Base-by-base conservation (phyloP, 2,888 invertebrate species). In the Linnaemya tessellans region DNA sequence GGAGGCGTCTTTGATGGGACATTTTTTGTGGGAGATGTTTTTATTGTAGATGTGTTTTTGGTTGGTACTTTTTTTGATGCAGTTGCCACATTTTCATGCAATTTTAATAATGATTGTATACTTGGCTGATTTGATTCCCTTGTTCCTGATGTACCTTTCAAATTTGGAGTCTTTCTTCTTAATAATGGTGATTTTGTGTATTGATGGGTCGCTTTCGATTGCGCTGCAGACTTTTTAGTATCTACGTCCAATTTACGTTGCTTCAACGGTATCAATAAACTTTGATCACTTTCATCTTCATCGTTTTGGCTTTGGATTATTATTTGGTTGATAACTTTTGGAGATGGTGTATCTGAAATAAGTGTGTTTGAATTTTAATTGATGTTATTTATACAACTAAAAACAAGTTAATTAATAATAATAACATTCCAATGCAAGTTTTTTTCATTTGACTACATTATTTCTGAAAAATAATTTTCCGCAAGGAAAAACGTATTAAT, bases 81-180 rank as follows among this genome's bases (percentile, higher is more conserved):
- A 10, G 71, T 5, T 13, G 20, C 73, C 3, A 82, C 78, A n/a
- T 58, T 73, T 82, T 83, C 84, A 9, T 86, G 80, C 18, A 87
- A 13, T 74, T 84, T 86, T 30, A 87, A 78, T n/a, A 87, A 70
- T 13, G 84, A 80, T 30, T 67, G 30, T 46, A 84, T 87, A 18
- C 64, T 54, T 15, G 86, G 64, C 22, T 43, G 43, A 30, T 87
- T 87, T 25, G 77, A 67, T 1, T 65, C 70, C 25, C 41, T 62
- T 35, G 35, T 15, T 43, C 9, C 25, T 11, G 43, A 3, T 20
- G 70, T 20, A 5, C 11, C 68, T 62, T 9, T 60, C 70, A 25
- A 38, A 71, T 38, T 64, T 46, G 83, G 15, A 13, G 58, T 38
- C 83, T 87, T 87, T 35, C 87, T 86, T 43, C 54, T 79, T 65